phyloP scores from a whole-genome alignment of 2,888 invertebrate species.

The Hirtodrosophila confusa region DNA sequence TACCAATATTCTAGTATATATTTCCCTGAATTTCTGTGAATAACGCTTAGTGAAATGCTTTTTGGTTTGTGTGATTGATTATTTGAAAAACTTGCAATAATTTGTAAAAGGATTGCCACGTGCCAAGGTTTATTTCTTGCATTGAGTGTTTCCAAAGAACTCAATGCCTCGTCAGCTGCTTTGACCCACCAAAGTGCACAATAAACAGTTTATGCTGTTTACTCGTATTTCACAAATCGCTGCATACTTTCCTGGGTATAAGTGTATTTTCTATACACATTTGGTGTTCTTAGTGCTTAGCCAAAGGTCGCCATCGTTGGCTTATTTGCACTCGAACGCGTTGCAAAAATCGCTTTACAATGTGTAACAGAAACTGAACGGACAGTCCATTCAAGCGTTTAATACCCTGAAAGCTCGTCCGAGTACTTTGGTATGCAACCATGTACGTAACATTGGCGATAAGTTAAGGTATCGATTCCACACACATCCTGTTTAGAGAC shows the following conservation, averaged over 20 bases:
- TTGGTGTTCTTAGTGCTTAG: constrained; percentile 16
- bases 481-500: no score
- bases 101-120: constrained; percentile 38
- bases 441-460: no score
- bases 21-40: background rate
- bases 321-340: constrained; percentile 63
- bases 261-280: constrained; percentile 16
- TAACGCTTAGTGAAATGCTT: constrained; percentile 16
- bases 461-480: no score
- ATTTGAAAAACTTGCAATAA: constrained; percentile 47
- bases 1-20: no score
- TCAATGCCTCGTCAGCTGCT: constrained; percentile 20
- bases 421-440: no score
- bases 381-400: constrained; percentile 33
- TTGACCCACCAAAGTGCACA: constrained; percentile 36
- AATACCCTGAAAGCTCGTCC: constrained; percentile 35
- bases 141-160: constrained; percentile 3
- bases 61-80: constrained; percentile 19
- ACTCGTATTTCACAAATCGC: constrained; percentile 38
- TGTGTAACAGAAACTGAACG: constrained; percentile 16
- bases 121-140: constrained; percentile 27
- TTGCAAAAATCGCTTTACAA: constrained; percentile 49
- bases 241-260: constrained; percentile 16
- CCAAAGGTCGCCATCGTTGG: constrained; percentile 63
- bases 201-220: constrained; percentile 24